These are phyloP conservation scores for Mya arenaria DNA, from an alignment of 1,140 invertebrate species.

Conservation along the genomic window DNA sequence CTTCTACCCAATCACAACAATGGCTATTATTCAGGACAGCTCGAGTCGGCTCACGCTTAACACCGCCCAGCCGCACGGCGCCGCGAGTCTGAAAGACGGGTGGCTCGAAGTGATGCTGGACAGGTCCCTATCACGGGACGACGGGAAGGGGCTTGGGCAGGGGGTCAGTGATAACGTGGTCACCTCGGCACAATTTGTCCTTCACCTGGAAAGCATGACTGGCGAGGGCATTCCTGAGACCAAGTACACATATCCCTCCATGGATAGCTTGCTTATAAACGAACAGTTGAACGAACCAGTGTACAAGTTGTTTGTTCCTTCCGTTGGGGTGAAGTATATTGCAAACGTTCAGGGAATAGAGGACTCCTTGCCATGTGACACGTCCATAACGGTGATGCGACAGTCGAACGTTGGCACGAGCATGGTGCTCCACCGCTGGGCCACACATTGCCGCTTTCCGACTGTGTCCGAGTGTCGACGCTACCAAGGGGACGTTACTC, in stretches of 20 bases:
- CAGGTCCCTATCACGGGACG: constrained; percentile 91
- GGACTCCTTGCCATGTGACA: constrained; percentile 32
- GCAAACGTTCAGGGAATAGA: constrained; percentile 18
- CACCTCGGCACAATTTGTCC: constrained; percentile 90
- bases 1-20: constrained; percentile 93
- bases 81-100: constrained; percentile 90
- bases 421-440: constrained; percentile 36
- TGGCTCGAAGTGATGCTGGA: constrained; percentile 94
- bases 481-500: background rate
- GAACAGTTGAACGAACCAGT: constrained; percentile 41
- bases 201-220: constrained; percentile 88
- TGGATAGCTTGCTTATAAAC: constrained; percentile 35
- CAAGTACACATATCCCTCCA: constrained; percentile 29
- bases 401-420: constrained; percentile 20
- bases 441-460: constrained; percentile 34
- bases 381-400: constrained; percentile 15
- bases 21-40: constrained; percentile 91
- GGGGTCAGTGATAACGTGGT: constrained; percentile 93
- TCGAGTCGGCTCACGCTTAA: constrained; percentile 86
- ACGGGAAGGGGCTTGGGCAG: constrained; percentile 93
- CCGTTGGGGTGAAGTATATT: constrained; percentile 10
- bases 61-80: constrained; percentile 92
- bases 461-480: background rate
- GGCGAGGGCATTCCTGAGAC: background rate
- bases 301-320: constrained; percentile 21